Base-by-base conservation (phyloP, 2,797 vertebrate species). In the Rhinoraja longicauda region DNA sequence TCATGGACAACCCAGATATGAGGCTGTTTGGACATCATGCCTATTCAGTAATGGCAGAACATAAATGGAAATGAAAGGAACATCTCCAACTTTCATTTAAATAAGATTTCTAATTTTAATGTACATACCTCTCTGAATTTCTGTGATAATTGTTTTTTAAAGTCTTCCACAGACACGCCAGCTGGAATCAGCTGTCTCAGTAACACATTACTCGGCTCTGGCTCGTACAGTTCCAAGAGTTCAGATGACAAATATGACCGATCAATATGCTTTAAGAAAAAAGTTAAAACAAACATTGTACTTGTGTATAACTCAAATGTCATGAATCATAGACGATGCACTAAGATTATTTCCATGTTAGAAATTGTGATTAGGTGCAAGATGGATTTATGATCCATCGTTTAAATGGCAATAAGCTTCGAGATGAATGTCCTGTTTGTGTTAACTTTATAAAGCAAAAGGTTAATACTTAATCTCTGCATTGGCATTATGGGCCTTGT, bases 221-320 rank as follows among this genome's bases (percentile, higher is more conserved):
- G 90, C 8, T 39, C 92, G 67, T 94, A 95, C 0, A 81, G 81
- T 70, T 82, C 90, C 0, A 84, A 92, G 90, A 93, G 64, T 17
- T 94, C 93, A 26, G 78, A 57, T 17, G 94, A 94, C 29, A 95
- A 90, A 84, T 93, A 94, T 21, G 75, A 94, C 59, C 72, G 75
- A 93, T 94, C 93, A 36, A 93, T 93, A 64, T 94, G 93, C 94
- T 94, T 45, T 70, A 88, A 67, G 10, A 90, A 75, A 39, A 79
- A 93, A 86, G 62, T 17, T 86, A 59, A 36, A 81, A 86, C 29
- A 62, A 86, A 32, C 4, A 62, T 5, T 32, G 32, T 29, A 59
- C 10, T 13, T 62, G 57, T n/a, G 53, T 45, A 45, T 4, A 45
- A 45, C 45, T 45, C 45, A 45, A 39, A 1, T 45, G 45, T 45